Conservation (phyloP, 2,888 invertebrate species). For the Tridacna gigas region DNA sequence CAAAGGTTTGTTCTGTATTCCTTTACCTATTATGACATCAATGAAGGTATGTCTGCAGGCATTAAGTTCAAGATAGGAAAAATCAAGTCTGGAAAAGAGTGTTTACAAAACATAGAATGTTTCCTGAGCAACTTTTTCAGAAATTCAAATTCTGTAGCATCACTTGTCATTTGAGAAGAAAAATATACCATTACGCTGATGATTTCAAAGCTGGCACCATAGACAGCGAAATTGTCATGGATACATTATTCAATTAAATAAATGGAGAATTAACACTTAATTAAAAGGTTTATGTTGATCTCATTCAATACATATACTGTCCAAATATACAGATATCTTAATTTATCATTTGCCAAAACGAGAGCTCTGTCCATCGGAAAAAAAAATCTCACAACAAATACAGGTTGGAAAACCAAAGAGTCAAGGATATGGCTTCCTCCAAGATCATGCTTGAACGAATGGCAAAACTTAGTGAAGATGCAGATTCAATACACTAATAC, state of each 20-base stretch:
- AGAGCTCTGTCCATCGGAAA: background rate
- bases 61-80: conserved; percentile 25
- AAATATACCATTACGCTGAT: conserved; percentile 31
- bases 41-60: conserved; percentile 24
- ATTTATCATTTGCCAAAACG: background rate
- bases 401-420: conserved; percentile 4
- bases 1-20: background rate
- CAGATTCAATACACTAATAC: background rate
- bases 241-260: background rate
- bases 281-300: background rate
- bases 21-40: background rate
- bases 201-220: conserved; percentile 25
- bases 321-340: background rate
- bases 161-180: conserved; percentile 27
- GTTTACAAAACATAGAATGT: conserved; percentile 4
- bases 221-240: background rate
- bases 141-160: background rate
- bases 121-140: background rate
- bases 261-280: background rate
- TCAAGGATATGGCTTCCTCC: conserved; percentile 21
- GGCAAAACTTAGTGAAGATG: background rate
- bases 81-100: conserved; percentile 21
- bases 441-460: background rate
- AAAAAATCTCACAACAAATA: background rate
- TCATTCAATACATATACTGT: background rate